These are phyloP conservation scores for Muscina levida DNA, from an alignment of 2,888 invertebrate species.

Conservation along the genomic window DNA sequence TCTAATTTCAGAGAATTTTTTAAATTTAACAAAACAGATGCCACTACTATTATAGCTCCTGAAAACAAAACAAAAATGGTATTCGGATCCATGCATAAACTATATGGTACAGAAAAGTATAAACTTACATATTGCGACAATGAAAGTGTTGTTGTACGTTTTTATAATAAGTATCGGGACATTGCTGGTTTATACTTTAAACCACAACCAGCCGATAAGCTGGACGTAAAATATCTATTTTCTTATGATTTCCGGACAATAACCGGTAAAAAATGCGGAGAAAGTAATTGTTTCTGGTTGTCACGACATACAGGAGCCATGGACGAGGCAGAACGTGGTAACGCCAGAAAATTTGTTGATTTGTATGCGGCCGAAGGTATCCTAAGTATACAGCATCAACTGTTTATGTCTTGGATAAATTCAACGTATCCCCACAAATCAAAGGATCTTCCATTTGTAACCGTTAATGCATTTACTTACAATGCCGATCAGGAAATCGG, in stretches of 20 bases:
- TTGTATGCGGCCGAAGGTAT: slow-evolving; percentile 75
- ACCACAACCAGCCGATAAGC: background rate
- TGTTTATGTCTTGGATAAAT: slow-evolving; percentile 72
- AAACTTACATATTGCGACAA: slow-evolving; percentile 46
- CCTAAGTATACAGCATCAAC: slow-evolving; percentile 72
- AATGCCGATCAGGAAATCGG: slow-evolving; percentile 55
- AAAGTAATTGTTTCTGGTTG: background rate
- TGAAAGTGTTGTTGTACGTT: slow-evolving; percentile 60
- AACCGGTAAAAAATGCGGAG: background rate
- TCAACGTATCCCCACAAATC: no score
- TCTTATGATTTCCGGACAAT: slow-evolving; percentile 73
- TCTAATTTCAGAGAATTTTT: slow-evolving; percentile 13
- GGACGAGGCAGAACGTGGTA: background rate
- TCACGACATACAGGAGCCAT: background rate
- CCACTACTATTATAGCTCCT: no score
- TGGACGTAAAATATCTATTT: slow-evolving; percentile 68
- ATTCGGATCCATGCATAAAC: background rate
- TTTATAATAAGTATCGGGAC: slow-evolving; percentile 69
- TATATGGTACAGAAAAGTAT: slow-evolving; percentile 54
- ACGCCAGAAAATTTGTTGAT: slow-evolving; percentile 63
- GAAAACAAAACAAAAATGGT: no score
- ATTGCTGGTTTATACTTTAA: slow-evolving; percentile 71
- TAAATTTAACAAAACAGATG: slow-evolving; percentile 40
- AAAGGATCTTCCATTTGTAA: slow-evolving; percentile 41
- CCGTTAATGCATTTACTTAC: slow-evolving; percentile 66